Percentiles rank a stretch among this genome's conserved stretches.
Evolutionary conservation across 2,888 invertebrate genomes (phyloP).

Genomic region (Cybosia mesomella): DNA sequence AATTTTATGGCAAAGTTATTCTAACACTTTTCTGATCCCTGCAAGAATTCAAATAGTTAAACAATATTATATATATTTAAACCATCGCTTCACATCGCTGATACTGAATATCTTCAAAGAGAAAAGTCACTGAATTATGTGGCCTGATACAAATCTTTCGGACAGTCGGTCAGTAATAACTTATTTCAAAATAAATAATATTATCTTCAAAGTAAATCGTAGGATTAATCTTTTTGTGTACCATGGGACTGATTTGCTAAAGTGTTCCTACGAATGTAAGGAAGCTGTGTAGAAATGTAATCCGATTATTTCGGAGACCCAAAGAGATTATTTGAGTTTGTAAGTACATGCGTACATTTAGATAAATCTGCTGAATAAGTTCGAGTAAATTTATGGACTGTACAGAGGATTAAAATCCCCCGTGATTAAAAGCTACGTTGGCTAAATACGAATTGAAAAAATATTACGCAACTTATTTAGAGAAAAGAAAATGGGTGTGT

Average conservation of each 20-base stretch:
- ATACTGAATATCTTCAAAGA: neutral
- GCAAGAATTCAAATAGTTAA: too few relatives aligned
- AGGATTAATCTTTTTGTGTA: slow-evolving; percentile 18
- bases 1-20: too few relatives aligned
- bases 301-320: slow-evolving; percentile 37
- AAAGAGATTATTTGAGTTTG: slow-evolving; percentile 34
- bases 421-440: neutral
- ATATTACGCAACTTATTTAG: neutral
- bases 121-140: neutral
- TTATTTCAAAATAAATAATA: slow-evolving; percentile 10
- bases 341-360: slow-evolving; percentile 13
- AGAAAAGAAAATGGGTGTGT: neutral
- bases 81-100: neutral
- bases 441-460: neutral
- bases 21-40: too few relatives aligned
- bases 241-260: slow-evolving; percentile 16
- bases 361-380: slow-evolving; percentile 7
- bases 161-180: neutral
- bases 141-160: neutral
- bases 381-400: slow-evolving; percentile 2
- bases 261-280: slow-evolving; percentile 10
- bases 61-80: neutral
- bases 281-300: slow-evolving; percentile 22
- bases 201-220: slow-evolving; percentile 21
- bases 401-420: neutral